Evolutionary conservation across 1,140 invertebrate genomes (phyloP).

Genomic region (Drosophila fuyamai): DNA sequence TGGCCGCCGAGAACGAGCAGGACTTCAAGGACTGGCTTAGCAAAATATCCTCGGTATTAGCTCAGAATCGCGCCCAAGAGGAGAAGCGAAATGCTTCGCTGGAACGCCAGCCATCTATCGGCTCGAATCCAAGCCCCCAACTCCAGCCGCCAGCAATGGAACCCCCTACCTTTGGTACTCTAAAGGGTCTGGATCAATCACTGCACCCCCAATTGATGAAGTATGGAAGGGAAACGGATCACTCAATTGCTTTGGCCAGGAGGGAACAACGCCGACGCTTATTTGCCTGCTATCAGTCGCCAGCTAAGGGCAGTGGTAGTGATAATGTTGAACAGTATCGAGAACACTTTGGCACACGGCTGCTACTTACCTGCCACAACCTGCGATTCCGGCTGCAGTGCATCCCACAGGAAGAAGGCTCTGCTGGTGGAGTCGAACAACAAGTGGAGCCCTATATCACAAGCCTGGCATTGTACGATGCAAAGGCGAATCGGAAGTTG

Average conservation of each 20-base stretch:
- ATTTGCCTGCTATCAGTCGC: constrained; percentile 86
- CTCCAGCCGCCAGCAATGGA: constrained; percentile 59
- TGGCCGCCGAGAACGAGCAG: constrained; percentile 94
- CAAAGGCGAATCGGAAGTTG: constrained; percentile 92
- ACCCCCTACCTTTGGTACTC: constrained; percentile 88
- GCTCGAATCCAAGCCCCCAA: constrained; percentile 65
- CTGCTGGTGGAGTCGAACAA: constrained; percentile 87
- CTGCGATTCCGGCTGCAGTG: constrained; percentile 89
- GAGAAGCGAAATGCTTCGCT: constrained; percentile 88
- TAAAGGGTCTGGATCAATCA: constrained; percentile 94
- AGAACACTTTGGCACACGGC: constrained; percentile 93
- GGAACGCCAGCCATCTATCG: constrained; percentile 88
- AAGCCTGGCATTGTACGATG: constrained; percentile 94
- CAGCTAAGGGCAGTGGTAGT: constrained; percentile 42
- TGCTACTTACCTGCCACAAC: constrained; percentile 93
- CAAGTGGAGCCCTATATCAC: constrained; percentile 98
- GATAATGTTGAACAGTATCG: constrained; percentile 88
- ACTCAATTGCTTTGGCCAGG: constrained; percentile 91
- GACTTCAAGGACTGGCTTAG: constrained; percentile 94
- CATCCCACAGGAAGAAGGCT: constrained; percentile 88
- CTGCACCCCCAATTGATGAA: constrained; percentile 94
- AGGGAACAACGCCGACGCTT: constrained; percentile 90
- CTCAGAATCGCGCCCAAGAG: constrained; percentile 90
- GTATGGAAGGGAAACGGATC: constrained; percentile 95
- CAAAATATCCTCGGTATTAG: constrained; percentile 90